Evolutionary conservation across 2,113 vertebrate genomes (phyloP).

Genomic region (Aptenodytes forsteri): DNA sequence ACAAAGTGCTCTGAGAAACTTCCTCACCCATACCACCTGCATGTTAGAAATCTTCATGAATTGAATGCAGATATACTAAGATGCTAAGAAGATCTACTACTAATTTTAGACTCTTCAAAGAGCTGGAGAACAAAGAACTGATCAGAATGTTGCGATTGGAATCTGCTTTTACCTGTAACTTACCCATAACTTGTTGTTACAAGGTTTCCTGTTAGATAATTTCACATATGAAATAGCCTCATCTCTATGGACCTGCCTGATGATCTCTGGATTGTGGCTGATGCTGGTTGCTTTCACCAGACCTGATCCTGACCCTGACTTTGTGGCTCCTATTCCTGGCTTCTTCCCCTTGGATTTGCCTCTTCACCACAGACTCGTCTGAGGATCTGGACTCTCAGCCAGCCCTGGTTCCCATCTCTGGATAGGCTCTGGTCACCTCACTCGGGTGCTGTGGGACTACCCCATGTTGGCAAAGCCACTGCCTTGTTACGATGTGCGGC

Average conservation of each 20-base stretch:
- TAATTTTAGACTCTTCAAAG: background rate
- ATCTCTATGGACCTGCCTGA: background rate
- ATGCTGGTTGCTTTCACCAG: background rate
- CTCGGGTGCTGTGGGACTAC: accelerated
- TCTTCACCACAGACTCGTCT: background rate
- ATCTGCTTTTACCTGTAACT: background rate
- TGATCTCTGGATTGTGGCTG: background rate
- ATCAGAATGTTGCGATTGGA: accelerated
- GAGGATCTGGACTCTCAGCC: background rate
- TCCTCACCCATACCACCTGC: background rate
- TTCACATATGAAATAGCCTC: background rate
- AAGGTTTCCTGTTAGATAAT: background rate
- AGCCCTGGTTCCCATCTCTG: background rate
- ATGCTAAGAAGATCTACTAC: background rate
- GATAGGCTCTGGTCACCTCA: background rate
- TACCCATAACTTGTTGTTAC: accelerated
- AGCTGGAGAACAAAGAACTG: background rate
- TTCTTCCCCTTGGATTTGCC: background rate
- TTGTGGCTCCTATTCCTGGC: background rate
- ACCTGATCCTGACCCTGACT: background rate
- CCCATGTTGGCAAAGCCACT: accelerated
- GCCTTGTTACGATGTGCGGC: accelerated
- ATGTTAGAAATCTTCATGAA: background rate
- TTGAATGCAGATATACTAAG: background rate
- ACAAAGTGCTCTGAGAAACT: background rate